A percentile compares a stretch with the other conserved stretches of the same genome.
These are phyloP conservation scores for Orchesellides sinensis DNA, from an alignment of 2,888 invertebrate genomes.

Conservation along the genomic window DNA sequence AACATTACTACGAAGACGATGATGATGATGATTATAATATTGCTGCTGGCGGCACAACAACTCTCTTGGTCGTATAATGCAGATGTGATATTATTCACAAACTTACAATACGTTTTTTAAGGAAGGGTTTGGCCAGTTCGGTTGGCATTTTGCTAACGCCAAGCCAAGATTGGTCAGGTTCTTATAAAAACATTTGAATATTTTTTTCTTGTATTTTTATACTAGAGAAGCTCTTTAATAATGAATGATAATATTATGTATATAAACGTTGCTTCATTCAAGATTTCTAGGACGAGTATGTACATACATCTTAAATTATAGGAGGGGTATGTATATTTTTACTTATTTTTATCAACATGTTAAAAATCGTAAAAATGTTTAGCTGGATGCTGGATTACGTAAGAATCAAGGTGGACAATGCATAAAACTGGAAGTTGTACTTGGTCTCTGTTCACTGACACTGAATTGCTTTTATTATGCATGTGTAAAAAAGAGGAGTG, in stretches of 20 bases:
- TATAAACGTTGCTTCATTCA: slow-evolving; percentile 6
- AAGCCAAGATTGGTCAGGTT: slow-evolving; percentile 14
- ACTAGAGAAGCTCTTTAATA: too few relatives aligned
- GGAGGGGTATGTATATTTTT: too few relatives aligned
- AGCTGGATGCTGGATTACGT: too few relatives aligned
- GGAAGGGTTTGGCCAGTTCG: too few relatives aligned
- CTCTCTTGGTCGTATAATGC: not conserved
- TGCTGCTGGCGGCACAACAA: slow-evolving; percentile 17
- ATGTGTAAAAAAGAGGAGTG: slow-evolving; percentile 4
- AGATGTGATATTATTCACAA: slow-evolving; percentile 18
- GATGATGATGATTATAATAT: slow-evolving; percentile 17
- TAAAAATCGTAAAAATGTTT: too few relatives aligned
- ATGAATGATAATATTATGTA: not conserved
- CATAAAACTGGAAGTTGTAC: not conserved
- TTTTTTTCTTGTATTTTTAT: not conserved
- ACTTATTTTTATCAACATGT: slow-evolving; percentile 4
- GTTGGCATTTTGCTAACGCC: slow-evolving; percentile 1
- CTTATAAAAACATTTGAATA: slow-evolving; percentile 12
- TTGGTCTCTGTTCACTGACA: slow-evolving; percentile 15
- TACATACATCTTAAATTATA: too few relatives aligned
- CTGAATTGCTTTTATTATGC: slow-evolving; percentile 32
- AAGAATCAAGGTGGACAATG: not conserved
- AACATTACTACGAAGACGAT: slow-evolving; percentile 36
- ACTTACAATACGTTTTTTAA: slow-evolving; percentile 11
- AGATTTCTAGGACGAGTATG: not conserved